A percentile compares a stretch with the other conserved stretches of the same genome.
phyloP scores from a whole-genome alignment of 2,888 invertebrate genomes.

The Phalera bucephala region DNA sequence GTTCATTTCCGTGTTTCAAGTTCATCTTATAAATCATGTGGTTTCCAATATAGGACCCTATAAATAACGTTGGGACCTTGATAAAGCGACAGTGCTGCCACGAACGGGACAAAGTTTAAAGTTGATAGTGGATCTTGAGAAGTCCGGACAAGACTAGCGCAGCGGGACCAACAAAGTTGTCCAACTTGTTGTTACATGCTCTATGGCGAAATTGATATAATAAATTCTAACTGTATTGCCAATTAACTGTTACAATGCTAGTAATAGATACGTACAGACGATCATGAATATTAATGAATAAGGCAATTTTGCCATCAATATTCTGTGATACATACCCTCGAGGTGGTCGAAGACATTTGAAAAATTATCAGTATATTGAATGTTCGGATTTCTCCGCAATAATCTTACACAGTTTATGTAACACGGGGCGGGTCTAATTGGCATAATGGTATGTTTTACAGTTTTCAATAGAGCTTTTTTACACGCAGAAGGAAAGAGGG shows the following conservation, averaged over 20 bases:
- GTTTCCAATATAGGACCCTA: conserved; percentile 43
- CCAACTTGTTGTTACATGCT: conserved; percentile 23
- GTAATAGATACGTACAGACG: conserved; percentile 18
- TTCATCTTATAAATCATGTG: conserved; percentile 50
- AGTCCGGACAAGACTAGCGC: conserved; percentile 53
- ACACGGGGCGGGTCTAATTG: too few relatives aligned
- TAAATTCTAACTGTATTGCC: conserved; percentile 42
- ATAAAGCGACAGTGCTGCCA: conserved; percentile 59
- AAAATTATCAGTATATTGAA: too few relatives aligned
- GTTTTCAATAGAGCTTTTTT: too few relatives aligned
- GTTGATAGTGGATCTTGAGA: conserved; percentile 72
- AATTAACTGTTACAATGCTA: conserved; percentile 37
- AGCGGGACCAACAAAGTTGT: conserved; percentile 45
- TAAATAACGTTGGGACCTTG: conserved; percentile 60
- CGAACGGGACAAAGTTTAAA: conserved; percentile 68
- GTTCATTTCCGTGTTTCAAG: conserved; percentile 29
- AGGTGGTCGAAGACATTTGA: too few relatives aligned
- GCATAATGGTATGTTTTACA: too few relatives aligned
- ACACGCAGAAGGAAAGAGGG: too few relatives aligned
- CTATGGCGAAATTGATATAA: conserved; percentile 33
- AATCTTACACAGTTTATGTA: too few relatives aligned
- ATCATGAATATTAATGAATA: conserved; percentile 13
- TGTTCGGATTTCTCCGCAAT: too few relatives aligned
- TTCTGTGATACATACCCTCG: too few relatives aligned
- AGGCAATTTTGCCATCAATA: not conserved